Conservation (phyloP, 2,888 invertebrate genomes). For the Acanthosepion esculentum region DNA sequence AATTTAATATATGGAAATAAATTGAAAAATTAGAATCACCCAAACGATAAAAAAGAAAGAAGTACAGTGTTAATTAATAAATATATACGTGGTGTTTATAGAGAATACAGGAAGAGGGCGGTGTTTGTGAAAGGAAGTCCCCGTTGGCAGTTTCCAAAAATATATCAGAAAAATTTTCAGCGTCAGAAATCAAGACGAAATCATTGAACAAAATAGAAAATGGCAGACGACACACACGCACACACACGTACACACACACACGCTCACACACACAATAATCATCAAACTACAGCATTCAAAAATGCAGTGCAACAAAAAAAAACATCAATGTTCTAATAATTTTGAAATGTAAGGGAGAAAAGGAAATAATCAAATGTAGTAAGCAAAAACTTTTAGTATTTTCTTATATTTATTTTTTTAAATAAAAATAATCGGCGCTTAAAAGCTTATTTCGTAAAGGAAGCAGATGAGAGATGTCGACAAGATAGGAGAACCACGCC, state of each 20-base stretch:
- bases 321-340: background rate
- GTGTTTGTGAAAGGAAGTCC: background rate
- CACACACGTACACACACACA: background rate
- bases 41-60: background rate
- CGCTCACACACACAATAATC: background rate
- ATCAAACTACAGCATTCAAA: background rate
- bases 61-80: background rate
- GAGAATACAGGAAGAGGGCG: background rate
- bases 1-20: no score
- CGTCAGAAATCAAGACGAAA: background rate
- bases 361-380: background rate
- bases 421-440: background rate
- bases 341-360: background rate
- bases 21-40: no score
- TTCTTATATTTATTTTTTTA: background rate
- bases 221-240: background rate
- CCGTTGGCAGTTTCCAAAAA: slow-evolving; percentile 8
- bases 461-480: background rate
- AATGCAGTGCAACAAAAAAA: background rate
- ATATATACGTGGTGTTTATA: background rate
- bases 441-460: background rate
- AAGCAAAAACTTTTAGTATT: background rate
- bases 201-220: background rate
- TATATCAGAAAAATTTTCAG: background rate
- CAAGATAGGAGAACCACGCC: background rate